Conservation (phyloP, 2,888 invertebrate genomes). For the Phorcus lineatus region DNA sequence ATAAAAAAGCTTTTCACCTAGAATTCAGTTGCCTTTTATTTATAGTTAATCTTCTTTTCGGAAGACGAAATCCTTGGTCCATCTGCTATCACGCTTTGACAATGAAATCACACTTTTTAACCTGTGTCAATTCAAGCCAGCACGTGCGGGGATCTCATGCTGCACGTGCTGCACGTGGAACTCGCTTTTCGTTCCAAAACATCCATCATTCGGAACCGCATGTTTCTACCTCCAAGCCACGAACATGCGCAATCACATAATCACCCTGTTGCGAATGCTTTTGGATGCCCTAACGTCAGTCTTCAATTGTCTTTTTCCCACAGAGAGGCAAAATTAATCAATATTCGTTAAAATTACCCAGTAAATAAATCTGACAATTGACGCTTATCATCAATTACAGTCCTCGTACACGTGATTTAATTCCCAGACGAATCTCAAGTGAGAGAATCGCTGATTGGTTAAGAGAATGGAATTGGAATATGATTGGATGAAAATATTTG, state of each 20-base stretch:
- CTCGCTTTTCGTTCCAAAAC: background rate
- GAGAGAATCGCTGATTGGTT: no score
- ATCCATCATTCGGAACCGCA: background rate
- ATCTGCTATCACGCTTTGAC: background rate
- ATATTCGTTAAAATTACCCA: constrained; percentile 14
- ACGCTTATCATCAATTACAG: constrained; percentile 23
- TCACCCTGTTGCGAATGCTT: constrained; percentile 1
- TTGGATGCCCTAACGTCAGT: background rate
- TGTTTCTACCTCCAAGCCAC: background rate
- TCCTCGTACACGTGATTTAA: constrained; percentile 9
- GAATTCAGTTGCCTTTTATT: no score
- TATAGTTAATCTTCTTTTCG: no score
- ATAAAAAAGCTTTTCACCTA: no score
- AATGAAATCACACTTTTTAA: background rate
- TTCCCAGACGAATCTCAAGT: background rate
- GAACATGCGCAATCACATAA: constrained; percentile 12
- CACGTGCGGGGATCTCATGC: background rate
- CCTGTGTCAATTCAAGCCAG: background rate
- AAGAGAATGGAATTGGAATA: no score
- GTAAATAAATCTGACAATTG: constrained; percentile 24
- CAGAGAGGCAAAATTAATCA: constrained; percentile 16
- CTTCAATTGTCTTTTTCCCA: constrained; percentile 22
- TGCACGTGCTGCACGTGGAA: background rate
- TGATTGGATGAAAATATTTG: no score
- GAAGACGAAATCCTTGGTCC: background rate